Conservation (phyloP, 2,113 vertebrate species). For the Oxyura jamaicensis region DNA sequence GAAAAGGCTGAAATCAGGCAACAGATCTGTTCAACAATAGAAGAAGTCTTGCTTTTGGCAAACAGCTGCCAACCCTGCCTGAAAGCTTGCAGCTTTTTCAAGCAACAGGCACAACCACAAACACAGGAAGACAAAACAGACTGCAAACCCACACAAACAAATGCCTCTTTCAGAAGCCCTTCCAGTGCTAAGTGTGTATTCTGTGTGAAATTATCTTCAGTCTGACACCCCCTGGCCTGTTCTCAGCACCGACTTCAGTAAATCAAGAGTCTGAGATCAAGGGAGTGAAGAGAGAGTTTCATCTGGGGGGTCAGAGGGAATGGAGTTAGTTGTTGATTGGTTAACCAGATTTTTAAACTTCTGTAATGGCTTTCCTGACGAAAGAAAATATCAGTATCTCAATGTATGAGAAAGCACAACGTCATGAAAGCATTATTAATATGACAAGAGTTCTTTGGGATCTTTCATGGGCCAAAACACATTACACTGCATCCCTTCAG, state of each 20-base stretch:
- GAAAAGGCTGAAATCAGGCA: background rate
- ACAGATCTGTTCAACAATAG: background rate
- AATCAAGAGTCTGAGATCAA: background rate
- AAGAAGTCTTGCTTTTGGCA: background rate
- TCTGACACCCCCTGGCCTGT: background rate
- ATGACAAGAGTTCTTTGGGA: background rate
- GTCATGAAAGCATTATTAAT: background rate
- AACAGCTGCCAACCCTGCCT: background rate
- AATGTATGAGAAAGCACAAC: background rate
- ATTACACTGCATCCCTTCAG: rapidly evolving
- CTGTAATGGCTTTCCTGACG: background rate
- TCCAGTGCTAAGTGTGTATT: background rate
- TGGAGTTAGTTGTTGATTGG: background rate
- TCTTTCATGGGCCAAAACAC: background rate
- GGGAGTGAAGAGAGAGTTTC: background rate
- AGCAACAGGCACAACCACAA: background rate
- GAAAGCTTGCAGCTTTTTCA: background rate
- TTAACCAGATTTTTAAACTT: background rate
- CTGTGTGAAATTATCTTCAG: background rate
- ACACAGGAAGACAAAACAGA: rapidly evolving
- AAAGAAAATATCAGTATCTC: background rate
- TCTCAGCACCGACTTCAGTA: background rate
- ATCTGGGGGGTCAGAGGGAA: background rate
- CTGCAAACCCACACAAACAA: background rate
- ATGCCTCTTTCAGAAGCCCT: background rate